Percentiles rank a stretch among this genome's conserved stretches.
Conservation (phyloP, 2,888 invertebrate genomes). For the Bedellia somnulentella region DNA sequence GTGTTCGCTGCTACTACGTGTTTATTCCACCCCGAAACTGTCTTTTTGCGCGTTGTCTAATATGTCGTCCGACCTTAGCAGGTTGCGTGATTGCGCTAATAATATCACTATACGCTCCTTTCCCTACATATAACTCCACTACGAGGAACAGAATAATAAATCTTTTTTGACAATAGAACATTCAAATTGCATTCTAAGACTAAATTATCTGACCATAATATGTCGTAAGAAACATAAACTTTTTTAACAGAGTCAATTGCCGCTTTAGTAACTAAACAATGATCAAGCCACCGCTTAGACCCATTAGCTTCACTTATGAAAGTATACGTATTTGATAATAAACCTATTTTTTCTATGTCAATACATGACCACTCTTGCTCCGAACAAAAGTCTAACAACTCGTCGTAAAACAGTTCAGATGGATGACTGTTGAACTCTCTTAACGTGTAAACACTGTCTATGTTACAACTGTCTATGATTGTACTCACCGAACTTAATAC, state of each 20-base stretch:
- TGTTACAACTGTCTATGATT: background rate
- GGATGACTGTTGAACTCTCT: slow-evolving; percentile 7
- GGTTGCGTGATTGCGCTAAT: slow-evolving; percentile 1
- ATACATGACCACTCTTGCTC: slow-evolving; percentile 7
- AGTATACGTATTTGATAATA: slow-evolving; percentile 3
- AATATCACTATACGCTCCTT: background rate
- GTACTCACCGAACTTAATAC: background rate
- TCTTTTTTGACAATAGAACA: slow-evolving; percentile 4
- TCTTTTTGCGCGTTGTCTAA: background rate
- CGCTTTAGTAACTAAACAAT: slow-evolving; percentile 7
- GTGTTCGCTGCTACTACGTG: slow-evolving; percentile 9
- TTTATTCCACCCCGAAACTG: slow-evolving; percentile 8
- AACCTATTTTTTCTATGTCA: slow-evolving; percentile 7
- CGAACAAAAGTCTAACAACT: slow-evolving; percentile 7
- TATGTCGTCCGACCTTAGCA: slow-evolving; percentile 1
- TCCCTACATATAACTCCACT: background rate
- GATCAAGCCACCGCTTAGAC: slow-evolving; percentile 5
- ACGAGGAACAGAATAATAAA: slow-evolving; percentile 6
- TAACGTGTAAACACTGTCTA: slow-evolving; percentile 1
- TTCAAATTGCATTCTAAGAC: slow-evolving; percentile 5
- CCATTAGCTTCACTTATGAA: slow-evolving; percentile 4
- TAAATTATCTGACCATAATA: slow-evolving; percentile 7
- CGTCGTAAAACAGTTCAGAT: slow-evolving; percentile 5
- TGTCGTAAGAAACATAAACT: slow-evolving; percentile 3
- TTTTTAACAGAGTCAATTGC: slow-evolving; percentile 3